Evolutionary conservation across 2,113 vertebrate genomes (phyloP), one percentile per base, ranked within the genome.

Genomic region (Lethenteron reissneri): DNA sequence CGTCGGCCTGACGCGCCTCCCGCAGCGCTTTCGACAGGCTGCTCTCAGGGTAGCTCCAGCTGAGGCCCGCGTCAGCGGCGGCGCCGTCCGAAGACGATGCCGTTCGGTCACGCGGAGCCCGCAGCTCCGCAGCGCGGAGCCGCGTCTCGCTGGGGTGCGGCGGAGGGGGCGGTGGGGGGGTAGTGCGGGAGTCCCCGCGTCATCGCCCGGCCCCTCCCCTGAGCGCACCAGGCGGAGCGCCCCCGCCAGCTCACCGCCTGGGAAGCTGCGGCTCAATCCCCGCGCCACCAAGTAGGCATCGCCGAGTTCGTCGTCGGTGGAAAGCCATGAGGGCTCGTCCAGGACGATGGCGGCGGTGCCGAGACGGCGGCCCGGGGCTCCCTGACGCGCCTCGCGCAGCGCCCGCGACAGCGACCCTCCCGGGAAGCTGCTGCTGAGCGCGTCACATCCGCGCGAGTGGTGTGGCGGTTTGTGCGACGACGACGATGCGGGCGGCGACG

Each of bases 191-290:
- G n/a, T 9, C n/a, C n/a, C n/a, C n/a, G 21, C 64, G 21, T 11
- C 11, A 9, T 68, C 25, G 64, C 25, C 64, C 64, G 3, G 15
- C n/a, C 64, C 64, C 25, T 68, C 64, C 25, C 25, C 25, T 11
- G 64, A 68, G 21, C 41, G 41, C 41, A 68, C 64, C 64, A 17
- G 64, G n/a, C 64, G 64, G 15, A 68, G n/a, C 11, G 64, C 64
- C 64, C n/a, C 64, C 64, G n/a, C 64, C 25, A 68, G 21, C n/a
- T n/a, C 64, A 11, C 15, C 64, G 8, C 25, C 64, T 1, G 64
- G 64, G 21, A 68, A 68, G 11, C 64, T 68, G 64, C 64, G 64
- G 64, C 25, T 68, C 64, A 68, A 68, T 17, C 64, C n/a, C 64
- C 25, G 64, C 25, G 21, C n/a, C n/a, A n/a, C 9, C 15, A 68